These are phyloP conservation scores for Maniola hyperantus DNA, from an alignment of 2,888 invertebrate genomes.

Conservation along the genomic window DNA sequence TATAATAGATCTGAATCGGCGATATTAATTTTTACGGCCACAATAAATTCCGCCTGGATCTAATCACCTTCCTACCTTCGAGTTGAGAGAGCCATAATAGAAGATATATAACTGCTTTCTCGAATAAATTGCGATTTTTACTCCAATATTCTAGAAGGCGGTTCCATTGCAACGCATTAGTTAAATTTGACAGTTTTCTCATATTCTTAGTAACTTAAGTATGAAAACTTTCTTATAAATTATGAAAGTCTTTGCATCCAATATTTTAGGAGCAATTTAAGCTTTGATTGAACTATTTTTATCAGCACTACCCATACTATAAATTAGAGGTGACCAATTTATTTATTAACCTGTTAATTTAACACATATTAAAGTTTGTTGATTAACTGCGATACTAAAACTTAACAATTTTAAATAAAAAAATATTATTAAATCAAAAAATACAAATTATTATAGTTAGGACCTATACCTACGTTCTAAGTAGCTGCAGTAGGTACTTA, in stretches of 20 bases:
- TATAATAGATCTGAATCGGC: constrained; percentile 64
- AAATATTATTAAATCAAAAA: too few relatives aligned
- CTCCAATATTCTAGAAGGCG: constrained; percentile 20
- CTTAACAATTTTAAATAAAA: too few relatives aligned
- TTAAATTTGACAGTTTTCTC: constrained; percentile 17
- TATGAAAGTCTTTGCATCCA: background rate
- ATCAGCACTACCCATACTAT: background rate
- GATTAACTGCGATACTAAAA: too few relatives aligned
- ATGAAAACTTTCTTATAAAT: constrained; percentile 9
- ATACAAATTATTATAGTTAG: too few relatives aligned
- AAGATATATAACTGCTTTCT: constrained; percentile 38
- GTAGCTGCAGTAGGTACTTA: too few relatives aligned
- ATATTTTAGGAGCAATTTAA: background rate
- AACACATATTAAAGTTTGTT: too few relatives aligned
- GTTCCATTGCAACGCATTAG: constrained; percentile 18
- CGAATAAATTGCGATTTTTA: constrained; percentile 30
- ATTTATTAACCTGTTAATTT: too few relatives aligned
- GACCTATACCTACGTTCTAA: too few relatives aligned
- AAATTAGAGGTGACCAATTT: too few relatives aligned
- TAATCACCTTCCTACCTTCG: constrained; percentile 51
- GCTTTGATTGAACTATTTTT: background rate
- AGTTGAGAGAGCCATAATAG: constrained; percentile 42
- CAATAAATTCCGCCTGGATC: constrained; percentile 65
- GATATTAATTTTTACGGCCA: constrained; percentile 66
- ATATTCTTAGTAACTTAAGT: constrained; percentile 11